Percentiles rank a stretch among this genome's conserved stretches.
Evolutionary conservation across 2,797 vertebrate genomes (phyloP).

Genomic region (Octomys mimax): DNA sequence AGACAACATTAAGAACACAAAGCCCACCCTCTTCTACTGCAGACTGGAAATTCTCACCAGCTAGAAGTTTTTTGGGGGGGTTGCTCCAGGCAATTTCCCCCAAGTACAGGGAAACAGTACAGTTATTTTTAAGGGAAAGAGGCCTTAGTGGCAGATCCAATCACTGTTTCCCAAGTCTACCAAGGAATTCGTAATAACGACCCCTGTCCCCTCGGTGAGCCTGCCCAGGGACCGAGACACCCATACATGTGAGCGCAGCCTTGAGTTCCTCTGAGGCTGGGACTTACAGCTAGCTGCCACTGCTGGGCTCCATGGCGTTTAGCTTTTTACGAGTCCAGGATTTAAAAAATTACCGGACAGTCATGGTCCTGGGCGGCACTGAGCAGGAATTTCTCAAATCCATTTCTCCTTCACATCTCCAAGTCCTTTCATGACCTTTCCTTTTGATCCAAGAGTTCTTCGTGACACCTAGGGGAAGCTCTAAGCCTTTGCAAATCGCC

Average conservation of each 20-base stretch:
- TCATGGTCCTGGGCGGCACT: neutral
- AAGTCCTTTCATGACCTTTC: conserved; percentile 71
- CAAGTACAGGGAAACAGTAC: conserved; percentile 40
- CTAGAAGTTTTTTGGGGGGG: conserved; percentile 53
- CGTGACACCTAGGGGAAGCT: conserved; percentile 64
- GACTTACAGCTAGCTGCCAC: neutral
- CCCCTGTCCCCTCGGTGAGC: neutral
- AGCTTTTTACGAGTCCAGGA: conserved; percentile 33
- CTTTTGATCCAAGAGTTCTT: conserved; percentile 68
- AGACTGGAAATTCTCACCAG: conserved; percentile 52
- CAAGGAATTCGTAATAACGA: neutral
- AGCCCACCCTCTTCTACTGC: neutral
- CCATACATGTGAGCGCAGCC: neutral
- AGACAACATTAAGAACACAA: neutral
- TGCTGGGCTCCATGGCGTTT: neutral
- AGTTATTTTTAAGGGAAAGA: conserved; percentile 49
- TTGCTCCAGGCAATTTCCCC: neutral
- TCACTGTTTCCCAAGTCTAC: conserved; percentile 56
- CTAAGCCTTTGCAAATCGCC: conserved; percentile 73
- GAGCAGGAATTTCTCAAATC: conserved; percentile 58
- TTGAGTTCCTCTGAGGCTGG: neutral
- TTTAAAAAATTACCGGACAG: conserved; percentile 56
- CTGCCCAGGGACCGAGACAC: neutral
- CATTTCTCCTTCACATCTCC: conserved; percentile 46
- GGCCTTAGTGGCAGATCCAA: neutral